Percentiles rank a stretch among this genome's conserved stretches.
phyloP scores from a whole-genome alignment of 2,888 invertebrate genomes.

The Exephanes ischioxanthus region DNA sequence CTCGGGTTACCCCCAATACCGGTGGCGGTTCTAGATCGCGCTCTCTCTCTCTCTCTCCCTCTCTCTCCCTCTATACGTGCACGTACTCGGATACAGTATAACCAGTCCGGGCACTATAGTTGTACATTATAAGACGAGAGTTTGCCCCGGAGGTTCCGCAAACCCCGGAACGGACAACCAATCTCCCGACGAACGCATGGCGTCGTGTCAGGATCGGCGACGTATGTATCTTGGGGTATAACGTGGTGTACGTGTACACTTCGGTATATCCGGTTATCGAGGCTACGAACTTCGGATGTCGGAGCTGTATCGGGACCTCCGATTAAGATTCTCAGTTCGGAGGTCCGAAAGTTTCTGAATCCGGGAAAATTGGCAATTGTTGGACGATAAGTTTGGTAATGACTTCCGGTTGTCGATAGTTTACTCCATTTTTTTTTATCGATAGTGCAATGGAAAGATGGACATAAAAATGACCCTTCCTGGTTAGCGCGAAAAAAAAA shows the following conservation, averaged over 20 bases:
- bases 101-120: constrained; percentile 25
- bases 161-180: constrained; percentile 68
- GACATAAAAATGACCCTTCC: too few species aligned
- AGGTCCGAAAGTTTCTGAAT: not conserved
- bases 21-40: constrained; percentile 17
- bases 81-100: constrained; percentile 24
- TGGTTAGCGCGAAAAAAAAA: not conserved
- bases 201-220: constrained; percentile 38
- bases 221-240: constrained; percentile 23
- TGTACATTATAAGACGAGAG: constrained; percentile 63
- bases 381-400: not conserved
- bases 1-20: constrained; percentile 56
- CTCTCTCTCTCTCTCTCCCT: too few species aligned
- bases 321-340: constrained; percentile 13
- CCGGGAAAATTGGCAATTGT: not conserved
- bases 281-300: constrained; percentile 43
- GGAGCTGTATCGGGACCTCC: constrained; percentile 26
- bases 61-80: constrained; percentile 6
- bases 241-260: not conserved
- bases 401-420: too few species aligned
- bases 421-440: too few species aligned
- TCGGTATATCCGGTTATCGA: constrained; percentile 41
- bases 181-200: constrained; percentile 66
- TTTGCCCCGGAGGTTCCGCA: constrained; percentile 60
- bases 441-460: too few species aligned